A percentile compares a stretch with the other conserved stretches of the same genome.
These are phyloP conservation scores for Atrichornis clamosus DNA, from an alignment of 2,113 vertebrate genomes.

Conservation along the genomic window DNA sequence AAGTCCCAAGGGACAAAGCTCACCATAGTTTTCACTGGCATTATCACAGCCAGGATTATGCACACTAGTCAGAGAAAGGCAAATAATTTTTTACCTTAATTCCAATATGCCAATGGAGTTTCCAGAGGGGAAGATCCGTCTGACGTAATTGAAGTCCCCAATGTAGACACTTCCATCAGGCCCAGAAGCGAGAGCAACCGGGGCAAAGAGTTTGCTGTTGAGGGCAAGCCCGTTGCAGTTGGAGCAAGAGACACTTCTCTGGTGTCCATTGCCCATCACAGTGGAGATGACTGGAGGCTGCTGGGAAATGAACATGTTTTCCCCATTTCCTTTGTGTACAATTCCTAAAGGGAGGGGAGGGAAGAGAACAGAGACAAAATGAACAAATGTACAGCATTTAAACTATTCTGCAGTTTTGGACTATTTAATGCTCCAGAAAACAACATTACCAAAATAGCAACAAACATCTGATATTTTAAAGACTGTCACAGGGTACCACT, in stretches of 20 bases:
- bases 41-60: background rate
- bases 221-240: constrained; percentile 87
- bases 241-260: constrained; percentile 85
- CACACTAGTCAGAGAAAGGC: background rate
- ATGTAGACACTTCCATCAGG: constrained; percentile 92
- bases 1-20: background rate
- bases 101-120: constrained; percentile 89
- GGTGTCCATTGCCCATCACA: constrained; percentile 94
- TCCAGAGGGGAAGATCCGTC: constrained; percentile 89
- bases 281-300: constrained; percentile 92
- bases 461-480: background rate
- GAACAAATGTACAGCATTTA: background rate
- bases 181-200: constrained; percentile 89
- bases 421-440: background rate
- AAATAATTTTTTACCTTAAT: constrained; percentile 81
- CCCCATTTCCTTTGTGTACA: constrained; percentile 96
- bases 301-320: constrained; percentile 96
- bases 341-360: constrained; percentile 77
- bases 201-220: constrained; percentile 93
- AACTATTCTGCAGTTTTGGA: background rate
- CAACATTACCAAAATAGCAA: background rate
- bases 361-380: background rate
- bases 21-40: fast-evolving
- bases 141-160: constrained; percentile 96
- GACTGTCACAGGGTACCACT: background rate